Conservation (phyloP, 2,888 invertebrate species). For the Chalcosyrphus nemorum region DNA sequence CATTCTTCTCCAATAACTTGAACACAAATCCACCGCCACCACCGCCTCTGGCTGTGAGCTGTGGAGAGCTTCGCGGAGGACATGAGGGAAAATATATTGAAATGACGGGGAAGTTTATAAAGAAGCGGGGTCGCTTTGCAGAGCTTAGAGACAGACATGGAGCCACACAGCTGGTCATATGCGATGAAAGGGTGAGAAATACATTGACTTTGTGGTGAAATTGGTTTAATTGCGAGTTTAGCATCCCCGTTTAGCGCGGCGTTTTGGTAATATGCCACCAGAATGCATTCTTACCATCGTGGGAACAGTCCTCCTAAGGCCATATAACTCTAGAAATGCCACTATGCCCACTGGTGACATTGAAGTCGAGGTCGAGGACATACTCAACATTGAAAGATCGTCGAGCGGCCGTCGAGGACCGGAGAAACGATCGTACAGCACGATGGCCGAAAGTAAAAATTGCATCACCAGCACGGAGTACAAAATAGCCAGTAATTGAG, state of each 20-base stretch:
- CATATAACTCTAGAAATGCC: slow-evolving; percentile 80
- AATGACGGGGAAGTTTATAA: slow-evolving; percentile 86
- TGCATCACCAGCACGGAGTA: slow-evolving; percentile 82
- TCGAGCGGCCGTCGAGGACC: slow-evolving; percentile 76
- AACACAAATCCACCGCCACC: slow-evolving; percentile 81
- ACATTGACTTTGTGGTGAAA: slow-evolving; percentile 8
- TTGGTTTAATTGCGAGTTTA: slow-evolving; percentile 49
- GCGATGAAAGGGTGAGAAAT: slow-evolving; percentile 78
- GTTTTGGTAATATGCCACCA: slow-evolving; percentile 81
- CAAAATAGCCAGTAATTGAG: slow-evolving; percentile 80
- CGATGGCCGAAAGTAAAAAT: slow-evolving; percentile 77
- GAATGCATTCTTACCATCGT: slow-evolving; percentile 81
- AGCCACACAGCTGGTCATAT: slow-evolving; percentile 84
- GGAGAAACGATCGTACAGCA: slow-evolving; percentile 80
- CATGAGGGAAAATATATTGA: slow-evolving; percentile 84
- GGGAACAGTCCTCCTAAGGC: slow-evolving; percentile 80
- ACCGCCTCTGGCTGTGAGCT: slow-evolving; percentile 81
- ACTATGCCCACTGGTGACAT: slow-evolving; percentile 82
- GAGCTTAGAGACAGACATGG: slow-evolving; percentile 86
- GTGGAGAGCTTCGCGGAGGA: slow-evolving; percentile 84
- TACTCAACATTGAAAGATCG: slow-evolving; percentile 77
- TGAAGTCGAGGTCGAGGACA: slow-evolving; percentile 82
- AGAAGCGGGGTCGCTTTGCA: slow-evolving; percentile 84
- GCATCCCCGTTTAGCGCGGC: slow-evolving; percentile 80
- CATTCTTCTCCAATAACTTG: slow-evolving; percentile 77